These are phyloP conservation scores for Romanogobio albipinnatus DNA, from an alignment of 2,113 vertebrate genomes.

Conservation along the genomic window DNA sequence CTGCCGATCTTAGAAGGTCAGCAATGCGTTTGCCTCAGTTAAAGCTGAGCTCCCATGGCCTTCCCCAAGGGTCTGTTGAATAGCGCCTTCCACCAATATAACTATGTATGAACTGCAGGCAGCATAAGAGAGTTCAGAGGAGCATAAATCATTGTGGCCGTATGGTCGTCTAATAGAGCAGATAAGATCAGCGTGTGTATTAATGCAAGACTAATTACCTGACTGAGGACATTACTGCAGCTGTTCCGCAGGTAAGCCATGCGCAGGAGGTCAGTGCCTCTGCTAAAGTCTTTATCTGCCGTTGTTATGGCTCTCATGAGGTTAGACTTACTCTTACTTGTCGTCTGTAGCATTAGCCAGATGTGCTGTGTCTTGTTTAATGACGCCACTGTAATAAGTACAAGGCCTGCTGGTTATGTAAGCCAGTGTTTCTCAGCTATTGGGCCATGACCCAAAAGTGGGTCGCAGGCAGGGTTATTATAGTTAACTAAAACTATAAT, in stretches of 20 bases:
- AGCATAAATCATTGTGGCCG: constrained; percentile 57
- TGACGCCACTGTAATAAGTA: constrained; percentile 29
- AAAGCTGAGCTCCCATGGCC: constrained; percentile 11
- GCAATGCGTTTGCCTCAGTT: constrained; percentile 10
- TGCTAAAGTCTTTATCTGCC: constrained; percentile 61
- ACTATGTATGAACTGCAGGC: constrained; percentile 5
- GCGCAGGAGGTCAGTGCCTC: constrained; percentile 64
- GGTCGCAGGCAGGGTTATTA: not conserved
- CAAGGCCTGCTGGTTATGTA: constrained; percentile 16
- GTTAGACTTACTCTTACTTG: constrained; percentile 59
- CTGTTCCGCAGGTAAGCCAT: constrained; percentile 68
- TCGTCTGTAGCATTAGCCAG: constrained; percentile 43
- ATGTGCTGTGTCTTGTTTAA: constrained; percentile 50
- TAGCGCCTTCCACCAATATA: constrained; percentile 5
- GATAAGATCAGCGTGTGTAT: constrained; percentile 72
- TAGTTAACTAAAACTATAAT: not conserved
- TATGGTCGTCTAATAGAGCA: constrained; percentile 61
- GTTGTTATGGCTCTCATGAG: constrained; percentile 70
- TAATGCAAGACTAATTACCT: constrained; percentile 75
- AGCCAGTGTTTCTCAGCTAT: not conserved
- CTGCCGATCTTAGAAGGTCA: constrained; percentile 9
- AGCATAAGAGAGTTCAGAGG: constrained; percentile 24
- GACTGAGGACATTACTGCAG: constrained; percentile 72
- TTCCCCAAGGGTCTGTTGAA: constrained; percentile 26
- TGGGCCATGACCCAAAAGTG: not conserved